phyloP scores from a whole-genome alignment of 2,113 vertebrate species.

The Sceloporus tristichus region DNA sequence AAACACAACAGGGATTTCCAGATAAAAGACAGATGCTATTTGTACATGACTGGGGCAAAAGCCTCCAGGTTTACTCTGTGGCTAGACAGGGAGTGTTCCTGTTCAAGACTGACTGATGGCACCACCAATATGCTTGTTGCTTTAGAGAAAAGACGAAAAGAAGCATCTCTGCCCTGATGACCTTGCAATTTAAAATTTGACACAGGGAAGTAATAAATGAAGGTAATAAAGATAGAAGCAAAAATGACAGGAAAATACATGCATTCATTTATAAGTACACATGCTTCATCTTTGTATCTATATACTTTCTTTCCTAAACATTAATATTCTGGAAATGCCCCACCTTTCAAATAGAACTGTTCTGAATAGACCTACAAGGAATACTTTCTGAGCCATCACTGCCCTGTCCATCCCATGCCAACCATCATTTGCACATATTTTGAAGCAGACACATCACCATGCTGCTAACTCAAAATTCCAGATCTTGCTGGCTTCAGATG shows the following conservation, averaged over 20 bases:
- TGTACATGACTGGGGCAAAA: neutral
- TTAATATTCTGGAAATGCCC: neutral
- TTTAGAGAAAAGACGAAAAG: neutral
- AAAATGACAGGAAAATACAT: neutral
- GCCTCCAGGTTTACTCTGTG: neutral
- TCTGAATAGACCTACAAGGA: neutral
- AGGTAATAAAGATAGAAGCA: neutral
- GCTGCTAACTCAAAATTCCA: neutral
- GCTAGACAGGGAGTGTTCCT: neutral
- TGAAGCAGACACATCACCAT: neutral
- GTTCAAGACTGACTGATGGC: neutral
- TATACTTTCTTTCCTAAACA: neutral
- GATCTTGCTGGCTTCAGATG: neutral
- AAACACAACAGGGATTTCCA: too few species aligned
- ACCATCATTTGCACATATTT: neutral
- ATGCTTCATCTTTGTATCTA: neutral
- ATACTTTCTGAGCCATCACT: too few species aligned
- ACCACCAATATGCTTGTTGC: neutral
- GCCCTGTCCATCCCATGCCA: neutral
- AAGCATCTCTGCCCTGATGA: neutral
- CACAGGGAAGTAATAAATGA: neutral
- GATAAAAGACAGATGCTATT: neutral
- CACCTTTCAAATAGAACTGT: neutral
- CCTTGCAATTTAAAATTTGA: neutral
- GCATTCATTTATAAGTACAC: neutral